phyloP scores from a whole-genome alignment of 2,888 invertebrate species.

The Julus scanicus region DNA sequence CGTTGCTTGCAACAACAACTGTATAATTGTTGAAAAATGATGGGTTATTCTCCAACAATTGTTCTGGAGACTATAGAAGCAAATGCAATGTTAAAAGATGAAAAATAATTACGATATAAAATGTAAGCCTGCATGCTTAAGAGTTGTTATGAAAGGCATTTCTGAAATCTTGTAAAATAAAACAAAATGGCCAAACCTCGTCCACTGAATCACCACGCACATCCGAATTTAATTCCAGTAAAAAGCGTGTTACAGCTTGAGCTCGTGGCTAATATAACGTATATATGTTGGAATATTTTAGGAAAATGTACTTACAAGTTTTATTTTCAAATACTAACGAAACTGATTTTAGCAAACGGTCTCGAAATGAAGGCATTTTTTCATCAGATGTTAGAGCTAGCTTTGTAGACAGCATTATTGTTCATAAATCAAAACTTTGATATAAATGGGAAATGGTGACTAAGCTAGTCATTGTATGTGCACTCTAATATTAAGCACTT shows the following conservation, averaged over 20 bases:
- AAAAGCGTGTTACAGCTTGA: conserved; percentile 80
- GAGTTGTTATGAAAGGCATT: too few species aligned
- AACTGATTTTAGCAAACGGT: neutral
- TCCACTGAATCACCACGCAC: conserved; percentile 93
- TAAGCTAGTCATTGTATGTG: too few species aligned
- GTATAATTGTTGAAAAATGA: conserved; percentile 88
- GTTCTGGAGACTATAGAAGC: conserved; percentile 75
- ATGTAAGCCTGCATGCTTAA: too few species aligned
- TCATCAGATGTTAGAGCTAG: too few species aligned
- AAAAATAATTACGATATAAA: neutral
- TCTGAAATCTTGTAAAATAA: too few species aligned
- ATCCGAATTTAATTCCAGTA: conserved; percentile 91
- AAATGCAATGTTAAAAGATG: neutral
- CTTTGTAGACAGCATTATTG: too few species aligned
- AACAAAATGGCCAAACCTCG: conserved; percentile 69
- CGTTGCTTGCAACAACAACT: conserved; percentile 83
- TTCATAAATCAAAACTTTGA: too few species aligned
- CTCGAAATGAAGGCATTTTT: neutral
- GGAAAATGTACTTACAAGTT: too few species aligned
- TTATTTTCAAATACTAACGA: neutral
- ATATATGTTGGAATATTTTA: neutral
- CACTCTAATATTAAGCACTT: too few species aligned
- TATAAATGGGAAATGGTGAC: too few species aligned
- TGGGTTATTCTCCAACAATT: conserved; percentile 84
- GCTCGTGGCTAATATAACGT: conserved; percentile 74